Base-by-base conservation (phyloP, 2,113 vertebrate genomes). In the Capra hircus region DNA sequence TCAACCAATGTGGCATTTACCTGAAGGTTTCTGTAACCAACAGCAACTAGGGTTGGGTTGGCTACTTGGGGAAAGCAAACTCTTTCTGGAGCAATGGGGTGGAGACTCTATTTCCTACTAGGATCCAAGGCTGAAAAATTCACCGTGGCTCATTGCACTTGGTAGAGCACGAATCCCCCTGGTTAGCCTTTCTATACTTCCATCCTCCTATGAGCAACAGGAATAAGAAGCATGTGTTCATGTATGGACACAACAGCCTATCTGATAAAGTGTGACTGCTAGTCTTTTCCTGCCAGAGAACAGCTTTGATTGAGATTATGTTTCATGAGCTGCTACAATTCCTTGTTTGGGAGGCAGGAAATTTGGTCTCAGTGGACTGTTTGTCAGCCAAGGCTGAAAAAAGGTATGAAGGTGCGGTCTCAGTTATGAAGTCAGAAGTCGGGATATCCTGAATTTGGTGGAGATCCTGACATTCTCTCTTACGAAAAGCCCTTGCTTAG, bases 291-390 rank as follows among this genome's bases (percentile, higher is more conserved):
- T 52, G 71, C 87, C 90, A 40, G 86, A 89, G 90, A 89, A 90
- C 43, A 77, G 27, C 67, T 64, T 90, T 45, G 43, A 88, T 92
- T 33, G 67, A 92, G 93, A 94, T 90, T 59, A 88, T 57, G 62
- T 88, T 95, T 90, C 14, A 40, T 13, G 30, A 97, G 45, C 14
- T 36, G 52, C 87, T 92, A 52, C 33, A 81, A 23, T 91, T 97
- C 80, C 97, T 94, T 90, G 71, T 96, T 95, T 96, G 84, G 91
- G 94, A 97, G 95, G 80, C 96, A 97, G 97, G 97, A 97, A 96
- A 90, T 88, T 45, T 84, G 87, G 57, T 94, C 57, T 96, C 30
- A 0, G 52, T 87, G 87, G 96, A 88, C 83, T 53, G 36, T 57
- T 59, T 11, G 45, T 84, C 25, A 33, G 87, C 97, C 91, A 94